Percentiles rank a stretch among this genome's conserved stretches.
These are phyloP conservation scores for Dunckerocampus dactyliophorus DNA, from an alignment of 2,113 vertebrate species.

Conservation along the genomic window DNA sequence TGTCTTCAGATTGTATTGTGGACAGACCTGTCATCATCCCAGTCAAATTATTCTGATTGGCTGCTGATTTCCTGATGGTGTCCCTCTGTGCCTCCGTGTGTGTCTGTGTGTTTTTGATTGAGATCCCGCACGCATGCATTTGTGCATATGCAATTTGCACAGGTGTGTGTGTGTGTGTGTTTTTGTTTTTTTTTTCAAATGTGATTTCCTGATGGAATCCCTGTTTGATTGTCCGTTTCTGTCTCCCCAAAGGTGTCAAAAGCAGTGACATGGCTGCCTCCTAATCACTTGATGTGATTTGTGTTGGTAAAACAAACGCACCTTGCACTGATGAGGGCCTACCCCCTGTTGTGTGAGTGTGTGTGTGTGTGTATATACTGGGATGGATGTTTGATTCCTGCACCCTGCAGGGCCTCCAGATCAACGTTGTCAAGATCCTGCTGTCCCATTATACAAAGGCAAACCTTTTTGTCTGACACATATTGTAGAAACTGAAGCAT, in stretches of 20 bases:
- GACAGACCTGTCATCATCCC: slow-evolving; percentile 70
- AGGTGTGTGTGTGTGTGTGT: slow-evolving; percentile 25
- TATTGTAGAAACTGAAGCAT: neutral
- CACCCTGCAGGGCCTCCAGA: slow-evolving; percentile 51
- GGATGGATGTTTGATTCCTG: slow-evolving; percentile 41
- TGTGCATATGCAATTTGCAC: slow-evolving; percentile 58
- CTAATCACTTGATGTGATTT: slow-evolving; percentile 81
- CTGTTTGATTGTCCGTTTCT: slow-evolving; percentile 54
- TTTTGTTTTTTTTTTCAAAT: slow-evolving; percentile 22
- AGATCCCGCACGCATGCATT: slow-evolving; percentile 49
- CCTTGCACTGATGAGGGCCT: slow-evolving; percentile 61
- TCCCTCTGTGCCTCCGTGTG: slow-evolving; percentile 40
- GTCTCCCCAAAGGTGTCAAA: slow-evolving; percentile 52
- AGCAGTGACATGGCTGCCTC: slow-evolving; percentile 49
- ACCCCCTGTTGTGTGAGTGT: slow-evolving; percentile 45
- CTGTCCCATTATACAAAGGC: slow-evolving; percentile 59
- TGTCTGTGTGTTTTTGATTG: slow-evolving; percentile 43
- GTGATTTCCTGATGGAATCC: slow-evolving; percentile 55
- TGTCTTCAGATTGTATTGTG: slow-evolving; percentile 47
- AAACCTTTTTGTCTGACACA: slow-evolving; percentile 38
- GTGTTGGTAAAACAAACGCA: slow-evolving; percentile 67
- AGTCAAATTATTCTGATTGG: slow-evolving; percentile 80
- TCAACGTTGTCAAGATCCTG: slow-evolving; percentile 67
- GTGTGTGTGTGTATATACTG: slow-evolving; percentile 21
- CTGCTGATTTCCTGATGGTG: slow-evolving; percentile 72